Base-by-base conservation (phyloP, 2,888 invertebrate species). In the Chymomyza procnemis region DNA sequence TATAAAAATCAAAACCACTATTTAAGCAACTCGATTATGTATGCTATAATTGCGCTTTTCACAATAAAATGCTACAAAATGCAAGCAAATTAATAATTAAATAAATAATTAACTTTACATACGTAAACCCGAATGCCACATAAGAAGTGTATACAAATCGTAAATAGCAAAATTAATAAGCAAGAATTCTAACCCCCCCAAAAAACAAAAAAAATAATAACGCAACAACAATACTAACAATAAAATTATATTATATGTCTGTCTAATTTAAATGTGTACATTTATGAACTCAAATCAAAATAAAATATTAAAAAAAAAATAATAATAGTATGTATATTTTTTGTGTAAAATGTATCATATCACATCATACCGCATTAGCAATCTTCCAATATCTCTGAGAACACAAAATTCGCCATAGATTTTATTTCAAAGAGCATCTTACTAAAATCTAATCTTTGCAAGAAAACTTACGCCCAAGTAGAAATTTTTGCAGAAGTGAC, bases 251-350 rank as follows among this genome's bases (percentile, higher is more conserved):
- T n/a, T 73, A 67, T 86, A 79, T 81, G 72, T 78, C 75, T 86
- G 81, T 82, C 86, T 82, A 77, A 86, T 85, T 81, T 81, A 81
- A 84, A 80, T 82, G 81, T 78, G 81, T 81, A 84, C 69, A 82
- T 81, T 86, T 75, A 79, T 74, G 68, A 80, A 84, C 70, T 84
- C 67, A 79, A 81, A 82, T 84, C 79, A 86, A 82, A 80, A 86
- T 86, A 63, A 64, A 58, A 59, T 60, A 70, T 60, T 65, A 55
- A 59, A 41, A 41, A 41, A 41, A 12, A 12, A 26, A 26, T 26
- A 26, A 8, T 6, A n/a, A n/a, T n/a, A n/a, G n/a, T n/a, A n/a
- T n/a, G n/a, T n/a, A n/a, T n/a, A n/a, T n/a, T n/a, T n/a, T n/a
- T n/a, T n/a, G n/a, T n/a, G n/a, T n/a, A n/a, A n/a, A n/a, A n/a